Evolutionary conservation across 2,113 vertebrate genomes (phyloP).

Genomic region (Chaetura pelagica): DNA sequence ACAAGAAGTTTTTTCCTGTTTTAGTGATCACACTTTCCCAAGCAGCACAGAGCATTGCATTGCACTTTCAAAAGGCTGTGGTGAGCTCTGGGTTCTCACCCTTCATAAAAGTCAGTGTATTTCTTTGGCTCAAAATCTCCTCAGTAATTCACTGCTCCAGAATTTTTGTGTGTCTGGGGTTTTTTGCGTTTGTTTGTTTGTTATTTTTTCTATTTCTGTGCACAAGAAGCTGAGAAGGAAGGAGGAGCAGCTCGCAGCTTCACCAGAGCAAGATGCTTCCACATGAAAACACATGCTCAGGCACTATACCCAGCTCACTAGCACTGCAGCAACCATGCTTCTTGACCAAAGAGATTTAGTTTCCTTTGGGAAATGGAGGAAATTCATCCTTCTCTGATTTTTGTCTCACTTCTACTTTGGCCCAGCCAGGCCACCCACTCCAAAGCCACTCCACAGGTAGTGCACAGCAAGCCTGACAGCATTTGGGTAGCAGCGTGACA

Average conservation of each 20-base stretch:
- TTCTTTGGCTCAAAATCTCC: not conserved
- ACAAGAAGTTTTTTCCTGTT: not conserved
- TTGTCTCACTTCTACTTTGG: not conserved
- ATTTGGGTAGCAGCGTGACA: not conserved
- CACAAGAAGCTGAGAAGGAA: not conserved
- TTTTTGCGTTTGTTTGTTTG: too few species aligned
- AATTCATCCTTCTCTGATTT: not conserved
- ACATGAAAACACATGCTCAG: not conserved
- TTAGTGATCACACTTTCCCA: not conserved
- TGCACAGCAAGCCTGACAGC: rapidly evolving
- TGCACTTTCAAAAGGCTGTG: not conserved
- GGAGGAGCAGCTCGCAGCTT: not conserved
- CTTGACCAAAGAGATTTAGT: not conserved
- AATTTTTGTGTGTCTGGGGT: not conserved
- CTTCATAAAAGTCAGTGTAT: not conserved
- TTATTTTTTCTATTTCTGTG: not conserved
- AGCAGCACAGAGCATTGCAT: not conserved
- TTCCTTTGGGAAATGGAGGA: not conserved
- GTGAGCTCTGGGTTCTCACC: not conserved
- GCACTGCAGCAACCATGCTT: not conserved
- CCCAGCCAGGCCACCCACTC: not conserved
- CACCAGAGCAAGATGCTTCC: not conserved
- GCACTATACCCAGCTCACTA: not conserved
- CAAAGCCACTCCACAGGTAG: not conserved
- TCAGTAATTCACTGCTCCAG: not conserved